Conservation (phyloP, 2,888 invertebrate genomes). For the Nipponacmea schrenckii region DNA sequence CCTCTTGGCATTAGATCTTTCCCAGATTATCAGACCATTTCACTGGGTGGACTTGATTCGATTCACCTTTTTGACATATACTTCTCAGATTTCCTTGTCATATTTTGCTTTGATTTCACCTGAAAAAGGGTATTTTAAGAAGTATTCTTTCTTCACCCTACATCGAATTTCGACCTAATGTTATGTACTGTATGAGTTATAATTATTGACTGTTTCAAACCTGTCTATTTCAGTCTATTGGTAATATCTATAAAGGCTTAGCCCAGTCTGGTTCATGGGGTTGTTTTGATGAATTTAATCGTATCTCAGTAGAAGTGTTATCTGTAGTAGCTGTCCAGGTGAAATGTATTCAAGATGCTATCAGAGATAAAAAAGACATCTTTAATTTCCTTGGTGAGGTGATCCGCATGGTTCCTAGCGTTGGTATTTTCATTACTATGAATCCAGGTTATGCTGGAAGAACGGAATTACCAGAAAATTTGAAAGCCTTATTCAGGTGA, state of each 20-base stretch:
- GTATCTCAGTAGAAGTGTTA: constrained; percentile 95
- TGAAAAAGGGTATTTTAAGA: too few relatives aligned
- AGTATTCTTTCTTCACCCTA: too few relatives aligned
- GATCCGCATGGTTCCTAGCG: constrained; percentile 84
- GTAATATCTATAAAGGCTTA: constrained; percentile 95
- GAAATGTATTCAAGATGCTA: constrained; percentile 78
- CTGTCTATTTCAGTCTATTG: constrained; percentile 79
- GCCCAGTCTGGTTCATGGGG: constrained; percentile 98
- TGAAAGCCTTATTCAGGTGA: constrained; percentile 68
- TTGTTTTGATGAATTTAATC: constrained; percentile 97
- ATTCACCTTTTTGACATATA: too few relatives aligned
- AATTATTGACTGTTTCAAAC: too few relatives aligned
- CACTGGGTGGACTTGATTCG: too few relatives aligned
- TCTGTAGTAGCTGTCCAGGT: constrained; percentile 97
- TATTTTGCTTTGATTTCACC: too few relatives aligned
- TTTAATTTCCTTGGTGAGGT: constrained; percentile 96
- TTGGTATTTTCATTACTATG: constrained; percentile 98
- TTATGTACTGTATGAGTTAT: too few relatives aligned
- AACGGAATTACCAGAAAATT: constrained; percentile 69
- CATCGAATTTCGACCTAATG: too few relatives aligned
- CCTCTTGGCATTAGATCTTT: too few relatives aligned
- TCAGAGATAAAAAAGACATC: constrained; percentile 85
- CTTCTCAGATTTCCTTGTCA: too few relatives aligned
- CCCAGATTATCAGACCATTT: too few relatives aligned
- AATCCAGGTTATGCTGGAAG: constrained; percentile 97